phyloP scores from a whole-genome alignment of 2,888 invertebrate genomes.

The Caenorhabditis sp. region DNA sequence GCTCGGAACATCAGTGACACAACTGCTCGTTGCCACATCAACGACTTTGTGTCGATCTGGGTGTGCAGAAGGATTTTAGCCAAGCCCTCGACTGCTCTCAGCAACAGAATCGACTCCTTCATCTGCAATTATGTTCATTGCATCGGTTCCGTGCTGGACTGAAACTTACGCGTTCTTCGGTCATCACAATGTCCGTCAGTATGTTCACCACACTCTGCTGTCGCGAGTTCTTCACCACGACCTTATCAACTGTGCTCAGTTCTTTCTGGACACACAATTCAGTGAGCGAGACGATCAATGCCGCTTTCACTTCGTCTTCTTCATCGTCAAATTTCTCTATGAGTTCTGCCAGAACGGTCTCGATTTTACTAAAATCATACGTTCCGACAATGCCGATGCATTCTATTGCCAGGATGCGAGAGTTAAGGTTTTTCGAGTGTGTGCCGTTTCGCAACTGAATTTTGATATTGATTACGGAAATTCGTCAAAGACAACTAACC shows the following conservation, averaged over 20 bases:
- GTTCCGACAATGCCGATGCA: slow-evolving; percentile 43
- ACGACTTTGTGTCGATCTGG: neutral
- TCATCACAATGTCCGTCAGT: slow-evolving; percentile 13
- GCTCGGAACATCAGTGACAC: slow-evolving; percentile 25
- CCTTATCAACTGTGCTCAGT: neutral
- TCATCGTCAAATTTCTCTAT: neutral
- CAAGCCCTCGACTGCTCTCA: slow-evolving; percentile 30
- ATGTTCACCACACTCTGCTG: neutral
- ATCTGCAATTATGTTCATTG: neutral
- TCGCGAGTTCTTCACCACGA: neutral
- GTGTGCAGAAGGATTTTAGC: slow-evolving; percentile 31
- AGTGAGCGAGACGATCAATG: neutral
- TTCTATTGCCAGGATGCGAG: slow-evolving; percentile 20
- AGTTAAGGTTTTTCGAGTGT: neutral
- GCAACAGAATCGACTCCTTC: slow-evolving; percentile 2
- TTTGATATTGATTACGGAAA: neutral
- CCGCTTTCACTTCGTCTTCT: neutral
- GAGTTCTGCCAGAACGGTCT: neutral
- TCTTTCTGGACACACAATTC: slow-evolving; percentile 24
- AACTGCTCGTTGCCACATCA: slow-evolving; percentile 23
- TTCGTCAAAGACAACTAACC: slow-evolving; percentile 1
- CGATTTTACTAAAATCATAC: neutral
- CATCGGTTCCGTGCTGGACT: neutral
- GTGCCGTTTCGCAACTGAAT: slow-evolving; percentile 1
- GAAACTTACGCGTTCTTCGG: neutral